A percentile compares a stretch with the other conserved stretches of the same genome.
These are phyloP conservation scores for Hemitrygon akajei DNA, from an alignment of 2,797 vertebrate species.

Conservation along the genomic window DNA sequence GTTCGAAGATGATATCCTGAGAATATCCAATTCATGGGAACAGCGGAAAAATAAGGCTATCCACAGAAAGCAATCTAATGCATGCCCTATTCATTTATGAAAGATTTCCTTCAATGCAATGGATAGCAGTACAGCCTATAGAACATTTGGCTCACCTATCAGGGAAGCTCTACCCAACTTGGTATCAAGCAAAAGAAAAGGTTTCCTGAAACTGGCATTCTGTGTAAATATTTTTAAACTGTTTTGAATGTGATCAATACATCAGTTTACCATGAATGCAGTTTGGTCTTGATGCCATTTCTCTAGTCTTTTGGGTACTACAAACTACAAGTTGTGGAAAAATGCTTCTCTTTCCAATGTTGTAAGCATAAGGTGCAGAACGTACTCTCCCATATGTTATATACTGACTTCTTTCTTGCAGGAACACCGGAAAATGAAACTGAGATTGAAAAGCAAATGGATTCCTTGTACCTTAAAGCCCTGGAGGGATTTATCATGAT, in stretches of 20 bases:
- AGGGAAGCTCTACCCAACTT: background rate
- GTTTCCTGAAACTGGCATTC: background rate
- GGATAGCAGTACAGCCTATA: background rate
- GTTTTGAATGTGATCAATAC: background rate
- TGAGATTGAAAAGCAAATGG: slow-evolving; percentile 74
- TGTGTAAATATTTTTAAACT: background rate
- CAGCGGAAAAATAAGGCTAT: background rate
- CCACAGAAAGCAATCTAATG: background rate
- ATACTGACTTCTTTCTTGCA: slow-evolving; percentile 44
- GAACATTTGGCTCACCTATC: background rate
- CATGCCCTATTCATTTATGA: background rate
- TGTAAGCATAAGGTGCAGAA: background rate
- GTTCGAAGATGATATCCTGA: background rate
- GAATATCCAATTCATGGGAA: background rate
- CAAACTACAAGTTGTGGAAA: background rate
- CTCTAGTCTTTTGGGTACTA: background rate
- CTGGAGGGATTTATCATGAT: slow-evolving; percentile 92
- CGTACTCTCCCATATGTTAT: background rate
- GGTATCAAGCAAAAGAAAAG: background rate
- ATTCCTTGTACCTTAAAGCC: slow-evolving; percentile 88
- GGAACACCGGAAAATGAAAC: slow-evolving; percentile 59
- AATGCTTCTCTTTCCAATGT: background rate
- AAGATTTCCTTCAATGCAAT: background rate
- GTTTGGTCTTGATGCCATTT: background rate
- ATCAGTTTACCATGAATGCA: background rate